Evolutionary conservation across 2,113 vertebrate genomes (phyloP), one percentile per base, ranked within the genome.

Genomic region (Xyrauchen texanus): DNA sequence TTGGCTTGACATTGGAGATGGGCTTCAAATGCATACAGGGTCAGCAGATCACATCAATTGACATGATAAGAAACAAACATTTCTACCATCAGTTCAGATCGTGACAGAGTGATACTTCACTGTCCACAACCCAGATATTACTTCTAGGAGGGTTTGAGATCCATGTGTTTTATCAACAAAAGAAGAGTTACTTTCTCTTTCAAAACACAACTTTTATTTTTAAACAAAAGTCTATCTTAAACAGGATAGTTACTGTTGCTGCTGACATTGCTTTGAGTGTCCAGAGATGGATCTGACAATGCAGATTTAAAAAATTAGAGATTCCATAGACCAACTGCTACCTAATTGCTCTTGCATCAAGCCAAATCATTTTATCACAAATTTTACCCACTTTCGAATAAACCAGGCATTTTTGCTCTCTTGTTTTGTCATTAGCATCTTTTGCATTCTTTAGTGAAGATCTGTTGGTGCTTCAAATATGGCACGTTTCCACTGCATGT

Each of bases 11-110:
- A 21, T 49, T 80, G 69, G 63, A 69, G 69, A 65, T 74, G 47
- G 60, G 57, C 65, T 76, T 78, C 75, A 69, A 57, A 62, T 82
- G 84, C 53, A 68, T 68, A 65, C 4, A 73, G 69, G 84, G 81
- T 85, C 84, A 82, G 65, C 60, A 60, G 81, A 83, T 85, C 84
- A 81, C 81, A 82, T 82, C 78, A 80, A 77, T 80, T 78, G 65
- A 73, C 45, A 0, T 80, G 84, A 85, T 85, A 85, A 85, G 78
- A 82, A 82, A 83, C 47, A 60, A 81, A 70, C 69, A 57, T 67
- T 12, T 78, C 65, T 60, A 62, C 75, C 80, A 78, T 75, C 77
- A 78, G 84, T 77, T 80, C 78, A 55, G 64, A 69, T 68, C 15
- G 63, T 69, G 68, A 73, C 55, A 21, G 63, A 75, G 78, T 85